Base-by-base conservation (phyloP, 2,888 invertebrate species). In the Oeneis ivallda region DNA sequence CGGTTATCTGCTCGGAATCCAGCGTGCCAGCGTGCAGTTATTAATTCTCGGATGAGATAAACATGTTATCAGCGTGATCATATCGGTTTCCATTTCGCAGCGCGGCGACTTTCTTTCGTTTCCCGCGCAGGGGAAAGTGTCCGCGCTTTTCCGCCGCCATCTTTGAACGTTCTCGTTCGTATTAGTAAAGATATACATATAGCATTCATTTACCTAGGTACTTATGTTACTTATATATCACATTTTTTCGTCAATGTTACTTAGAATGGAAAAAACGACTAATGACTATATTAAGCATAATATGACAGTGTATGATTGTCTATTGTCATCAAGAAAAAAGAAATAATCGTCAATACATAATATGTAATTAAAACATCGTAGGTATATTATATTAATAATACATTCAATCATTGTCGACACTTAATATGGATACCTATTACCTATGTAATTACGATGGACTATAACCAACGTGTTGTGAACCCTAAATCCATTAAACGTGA, bases 111-210 rank as follows among this genome's bases (percentile, higher is more conserved):
- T 90, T 89, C 90, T 87, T 89, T 84, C 84, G 86, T 87, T 92
- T 92, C 92, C 89, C 89, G 87, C 86, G 84, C 83, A 79, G 79
- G 85, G 87, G 90, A 91, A 90, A 88, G 89, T 89, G 84, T 80
- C 79, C 80, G 84, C 89, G 86, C 89, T 92, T 92, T 91, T 91
- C 92, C 89, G 86, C 77, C 87, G 90, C 91, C 90, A 91, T 91
- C 81, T 90, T 89, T 81, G 70, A 77, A 76, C 43, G 53, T 65
- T 67, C 64, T 64, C 62, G 59, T 54, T 45, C 52, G 52, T 53
- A 66, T 50, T 50, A 60, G 37, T 34, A 17, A 26, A 5, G 26
- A 26, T 26, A 26, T 26, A 26, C 5, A 26, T 26, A 1, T 26
- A 26, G 26, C 26, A 26, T 26, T 26, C 2, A 26, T 26, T 26